These are phyloP conservation scores for Panorpa germanica DNA, from an alignment of 2,888 invertebrate species.

Conservation along the genomic window DNA sequence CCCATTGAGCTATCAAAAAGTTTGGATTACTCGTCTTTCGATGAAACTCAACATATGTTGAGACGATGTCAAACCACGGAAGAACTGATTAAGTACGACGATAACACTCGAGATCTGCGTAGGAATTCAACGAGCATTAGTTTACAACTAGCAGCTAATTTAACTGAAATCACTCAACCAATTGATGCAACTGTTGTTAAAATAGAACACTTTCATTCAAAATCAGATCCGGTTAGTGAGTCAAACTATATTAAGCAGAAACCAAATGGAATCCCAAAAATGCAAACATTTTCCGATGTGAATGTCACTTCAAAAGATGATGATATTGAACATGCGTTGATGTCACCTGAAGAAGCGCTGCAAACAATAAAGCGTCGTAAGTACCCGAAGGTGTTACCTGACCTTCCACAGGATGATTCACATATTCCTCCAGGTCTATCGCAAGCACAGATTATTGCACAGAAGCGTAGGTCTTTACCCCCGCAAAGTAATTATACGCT, in stretches of 20 bases:
- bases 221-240: conserved; percentile 48
- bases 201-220: conserved; percentile 43
- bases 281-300: conserved; percentile 27
- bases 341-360: conserved; percentile 51
- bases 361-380: conserved; percentile 56
- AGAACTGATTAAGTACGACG: conserved; percentile 18
- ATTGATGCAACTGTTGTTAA: conserved; percentile 25
- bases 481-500: conserved; percentile 23
- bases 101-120: conserved; percentile 10
- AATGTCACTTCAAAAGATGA: conserved; percentile 61
- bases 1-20: conserved; percentile 56
- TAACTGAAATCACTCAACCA: too few species aligned
- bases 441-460: conserved; percentile 21
- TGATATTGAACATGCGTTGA: conserved; percentile 18
- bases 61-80: conserved; percentile 27
- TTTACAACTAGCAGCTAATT: conserved; percentile 25
- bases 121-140: conserved; percentile 12
- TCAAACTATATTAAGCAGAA: conserved; percentile 24
- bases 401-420: conserved; percentile 31
- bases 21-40: conserved; percentile 25
- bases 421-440: conserved; percentile 15
- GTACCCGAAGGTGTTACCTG: conserved; percentile 74
- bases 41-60: conserved; percentile 17
- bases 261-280: conserved; percentile 13
- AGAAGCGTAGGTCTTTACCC: conserved; percentile 44